Conservation (phyloP, 2,113 vertebrate genomes). For the Speoplatyrhinus poulsoni region DNA sequence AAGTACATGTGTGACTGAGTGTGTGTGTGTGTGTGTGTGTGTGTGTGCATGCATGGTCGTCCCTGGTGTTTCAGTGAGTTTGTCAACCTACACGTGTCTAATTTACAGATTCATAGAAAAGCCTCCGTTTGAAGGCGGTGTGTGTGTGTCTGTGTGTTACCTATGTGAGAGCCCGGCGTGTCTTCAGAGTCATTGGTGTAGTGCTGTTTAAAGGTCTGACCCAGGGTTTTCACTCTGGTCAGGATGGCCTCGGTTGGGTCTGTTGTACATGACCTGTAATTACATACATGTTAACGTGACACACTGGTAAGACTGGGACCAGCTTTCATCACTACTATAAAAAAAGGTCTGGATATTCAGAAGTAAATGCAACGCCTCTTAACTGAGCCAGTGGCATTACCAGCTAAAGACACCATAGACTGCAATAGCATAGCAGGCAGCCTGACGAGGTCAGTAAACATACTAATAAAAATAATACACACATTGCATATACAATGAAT, state of each 20-base stretch:
- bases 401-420: too few relatives aligned
- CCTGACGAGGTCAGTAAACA: too few relatives aligned
- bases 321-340: too few relatives aligned
- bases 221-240: constrained; percentile 82
- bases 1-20: background rate
- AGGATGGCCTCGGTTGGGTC: constrained; percentile 83
- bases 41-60: background rate
- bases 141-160: constrained; percentile 64
- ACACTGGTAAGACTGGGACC: background rate
- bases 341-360: too few relatives aligned
- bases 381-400: too few relatives aligned
- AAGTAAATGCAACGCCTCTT: too few relatives aligned
- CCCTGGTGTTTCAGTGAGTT: too few relatives aligned
- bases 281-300: background rate
- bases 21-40: constrained; percentile 1
- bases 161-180: constrained; percentile 89
- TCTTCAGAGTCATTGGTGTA: constrained; percentile 88
- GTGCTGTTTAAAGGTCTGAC: constrained; percentile 85
- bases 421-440: too few relatives aligned
- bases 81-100: too few relatives aligned
- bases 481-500: too few relatives aligned
- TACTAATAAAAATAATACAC: too few relatives aligned
- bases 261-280: constrained; percentile 83
- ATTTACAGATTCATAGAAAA: too few relatives aligned
- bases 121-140: background rate